Percentiles rank a stretch among this genome's conserved stretches.
phyloP scores from a whole-genome alignment of 2,113 vertebrate species.

The Aspiorhynchus laticeps region DNA sequence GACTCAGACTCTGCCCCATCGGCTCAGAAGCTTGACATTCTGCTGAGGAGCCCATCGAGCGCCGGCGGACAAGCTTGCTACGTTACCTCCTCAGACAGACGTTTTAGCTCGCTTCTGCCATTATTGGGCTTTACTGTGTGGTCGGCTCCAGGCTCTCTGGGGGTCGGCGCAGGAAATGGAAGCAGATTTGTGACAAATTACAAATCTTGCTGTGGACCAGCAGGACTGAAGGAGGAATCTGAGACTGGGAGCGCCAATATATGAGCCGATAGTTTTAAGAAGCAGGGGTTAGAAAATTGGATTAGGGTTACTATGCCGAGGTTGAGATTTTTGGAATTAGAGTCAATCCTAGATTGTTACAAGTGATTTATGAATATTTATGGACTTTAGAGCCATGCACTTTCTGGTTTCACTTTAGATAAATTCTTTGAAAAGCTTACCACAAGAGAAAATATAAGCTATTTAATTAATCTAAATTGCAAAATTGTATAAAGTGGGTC shows the following conservation, averaged over 20 bases:
- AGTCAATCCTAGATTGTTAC: background rate
- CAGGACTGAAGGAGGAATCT: background rate
- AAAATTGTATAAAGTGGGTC: no score
- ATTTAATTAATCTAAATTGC: background rate
- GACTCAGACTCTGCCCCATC: background rate
- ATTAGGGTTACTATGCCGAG: background rate
- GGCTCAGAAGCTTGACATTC: constrained; percentile 30
- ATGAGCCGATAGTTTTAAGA: background rate
- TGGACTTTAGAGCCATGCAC: background rate
- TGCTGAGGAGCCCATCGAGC: background rate
- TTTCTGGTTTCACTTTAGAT: background rate
- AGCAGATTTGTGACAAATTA: constrained; percentile 36
- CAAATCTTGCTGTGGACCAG: constrained; percentile 31
- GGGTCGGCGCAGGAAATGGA: constrained; percentile 9
- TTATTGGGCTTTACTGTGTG: background rate
- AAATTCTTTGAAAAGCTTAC: background rate
- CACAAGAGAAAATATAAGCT: background rate
- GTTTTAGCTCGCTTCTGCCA: background rate
- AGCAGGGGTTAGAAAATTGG: constrained; percentile 1
- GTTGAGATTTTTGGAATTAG: background rate
- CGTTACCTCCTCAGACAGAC: background rate
- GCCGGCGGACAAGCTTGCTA: background rate
- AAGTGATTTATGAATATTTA: background rate
- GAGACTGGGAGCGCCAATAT: background rate
- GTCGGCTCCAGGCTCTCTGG: constrained; percentile 2